These are phyloP conservation scores for Dynastes tityus DNA, from an alignment of 2,888 invertebrate species.

Conservation along the genomic window DNA sequence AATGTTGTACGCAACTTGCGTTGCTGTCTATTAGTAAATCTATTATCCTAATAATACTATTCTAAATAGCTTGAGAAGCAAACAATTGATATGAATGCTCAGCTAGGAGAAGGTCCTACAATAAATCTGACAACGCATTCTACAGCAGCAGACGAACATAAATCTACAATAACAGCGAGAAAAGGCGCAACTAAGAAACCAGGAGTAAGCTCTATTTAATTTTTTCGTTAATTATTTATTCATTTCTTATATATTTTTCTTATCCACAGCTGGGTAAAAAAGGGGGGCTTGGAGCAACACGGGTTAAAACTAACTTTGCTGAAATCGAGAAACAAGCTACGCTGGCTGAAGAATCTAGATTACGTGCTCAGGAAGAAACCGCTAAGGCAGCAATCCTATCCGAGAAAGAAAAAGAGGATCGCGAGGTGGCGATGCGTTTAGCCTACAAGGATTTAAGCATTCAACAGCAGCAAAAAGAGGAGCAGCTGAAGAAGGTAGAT, in stretches of 20 bases:
- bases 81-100: conserved; percentile 49
- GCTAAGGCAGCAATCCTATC: conserved; percentile 68
- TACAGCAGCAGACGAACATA: conserved; percentile 67
- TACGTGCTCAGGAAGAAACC: conserved; percentile 68
- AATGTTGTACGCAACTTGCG: too few relatives aligned
- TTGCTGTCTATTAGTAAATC: neutral
- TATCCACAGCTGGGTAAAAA: conserved; percentile 84
- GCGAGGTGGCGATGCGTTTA: conserved; percentile 78
- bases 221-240: neutral
- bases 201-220: conserved; percentile 73
- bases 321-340: conserved; percentile 94
- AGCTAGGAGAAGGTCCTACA: conserved; percentile 63
- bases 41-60: neutral
- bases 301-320: conserved; percentile 94
- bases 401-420: conserved; percentile 80
- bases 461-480: conserved; percentile 81
- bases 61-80: conserved; percentile 35
- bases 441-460: conserved; percentile 84
- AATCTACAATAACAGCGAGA: conserved; percentile 81
- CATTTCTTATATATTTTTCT: neutral
- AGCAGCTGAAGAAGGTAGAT: conserved; percentile 81
- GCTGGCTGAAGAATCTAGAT: conserved; percentile 82
- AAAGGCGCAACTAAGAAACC: conserved; percentile 81
- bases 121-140: conserved; percentile 61
- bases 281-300: conserved; percentile 93